Evolutionary conservation across 2,888 invertebrate genomes (phyloP).

Genomic region (Lydus trimaculatus): DNA sequence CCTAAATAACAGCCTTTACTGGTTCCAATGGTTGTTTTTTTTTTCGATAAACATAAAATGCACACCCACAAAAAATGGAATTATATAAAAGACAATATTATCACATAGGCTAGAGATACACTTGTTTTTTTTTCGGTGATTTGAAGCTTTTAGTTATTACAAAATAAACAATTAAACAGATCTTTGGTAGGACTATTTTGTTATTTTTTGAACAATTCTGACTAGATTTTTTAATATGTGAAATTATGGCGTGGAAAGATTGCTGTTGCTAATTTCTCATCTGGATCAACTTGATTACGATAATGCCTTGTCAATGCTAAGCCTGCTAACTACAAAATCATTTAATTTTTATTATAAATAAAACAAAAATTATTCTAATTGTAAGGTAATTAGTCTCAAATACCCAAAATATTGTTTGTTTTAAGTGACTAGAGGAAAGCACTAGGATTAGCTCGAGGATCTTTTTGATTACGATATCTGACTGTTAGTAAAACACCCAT

Average conservation of each 20-base stretch:
- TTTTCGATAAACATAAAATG: too few relatives aligned
- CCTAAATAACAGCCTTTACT: constrained; percentile 44
- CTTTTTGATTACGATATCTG: constrained; percentile 98
- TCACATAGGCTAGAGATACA: too few relatives aligned
- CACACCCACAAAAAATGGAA: too few relatives aligned
- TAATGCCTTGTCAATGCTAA: constrained; percentile 81
- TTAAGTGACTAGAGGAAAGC: constrained; percentile 87
- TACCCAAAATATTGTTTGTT: constrained; percentile 43
- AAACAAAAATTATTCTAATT: constrained; percentile 4
- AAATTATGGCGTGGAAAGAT: constrained; percentile 69
- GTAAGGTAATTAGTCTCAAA: constrained; percentile 12
- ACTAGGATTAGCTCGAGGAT: constrained; percentile 95
- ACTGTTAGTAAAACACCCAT: constrained; percentile 96
- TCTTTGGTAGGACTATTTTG: constrained; percentile 46
- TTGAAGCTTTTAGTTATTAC: neutral
- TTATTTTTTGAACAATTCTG: constrained; percentile 36
- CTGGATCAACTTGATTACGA: constrained; percentile 81
- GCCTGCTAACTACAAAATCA: constrained; percentile 74
- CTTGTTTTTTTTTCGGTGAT: too few relatives aligned
- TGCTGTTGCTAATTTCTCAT: constrained; percentile 75
- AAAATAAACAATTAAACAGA: neutral
- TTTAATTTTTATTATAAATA: constrained; percentile 12
- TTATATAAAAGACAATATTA: too few relatives aligned
- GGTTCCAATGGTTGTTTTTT: constrained; percentile 27
- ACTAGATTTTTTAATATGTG: constrained; percentile 55